Evolutionary conservation across 2,113 vertebrate species (phyloP), one percentile per base, ranked within the genome.

Genomic region (Tauraco erythrolophus): DNA sequence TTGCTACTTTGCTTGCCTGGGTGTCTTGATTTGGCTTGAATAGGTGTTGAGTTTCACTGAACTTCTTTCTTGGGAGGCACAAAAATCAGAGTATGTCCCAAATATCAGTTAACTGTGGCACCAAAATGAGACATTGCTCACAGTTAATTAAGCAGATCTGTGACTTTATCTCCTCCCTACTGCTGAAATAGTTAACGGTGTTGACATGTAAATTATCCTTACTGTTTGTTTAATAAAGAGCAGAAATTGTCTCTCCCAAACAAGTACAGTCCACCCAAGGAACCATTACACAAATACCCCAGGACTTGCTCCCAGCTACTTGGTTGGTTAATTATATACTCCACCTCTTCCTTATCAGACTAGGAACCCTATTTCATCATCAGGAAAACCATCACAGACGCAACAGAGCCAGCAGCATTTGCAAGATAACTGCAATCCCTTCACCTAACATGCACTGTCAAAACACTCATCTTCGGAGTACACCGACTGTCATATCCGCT

Each of bases 121-220:
- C 30, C 45, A 85, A 89, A 95, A 64, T 45, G 80, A 95, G 89
- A 94, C 75, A 33, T 74, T 92, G 81, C 81, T 94, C 57, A 88
- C 57, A 69, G 48, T 65, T 92, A 85, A 88, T 69, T 61, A 70
- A 88, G 37, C 57, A 90, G 50, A 76, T 91, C 70, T 85, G 61
- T 79, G 81, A 54, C 81, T 88, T 84, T 60, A 78, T 79, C 58
- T 90, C 57, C 41, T 93, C 61, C 57, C 39, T 89, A 12, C 62
- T 84, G 57, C 81, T 93, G 84, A 79, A 90, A 80, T 37, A 90
- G 89, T 95, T 95, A 96, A 94, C 88, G 74, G 93, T 88, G 92
- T 95, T 90, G 95, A 96, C 75, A 79, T 83, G 87, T 95, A 83
- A 95, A 96, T 95, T 88, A 83, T 83, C 58, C 25, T 56, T 91